Percentiles rank a stretch among this genome's conserved stretches.
phyloP scores from a whole-genome alignment of 1,140 invertebrate genomes.

The Drosophila teissieri region DNA sequence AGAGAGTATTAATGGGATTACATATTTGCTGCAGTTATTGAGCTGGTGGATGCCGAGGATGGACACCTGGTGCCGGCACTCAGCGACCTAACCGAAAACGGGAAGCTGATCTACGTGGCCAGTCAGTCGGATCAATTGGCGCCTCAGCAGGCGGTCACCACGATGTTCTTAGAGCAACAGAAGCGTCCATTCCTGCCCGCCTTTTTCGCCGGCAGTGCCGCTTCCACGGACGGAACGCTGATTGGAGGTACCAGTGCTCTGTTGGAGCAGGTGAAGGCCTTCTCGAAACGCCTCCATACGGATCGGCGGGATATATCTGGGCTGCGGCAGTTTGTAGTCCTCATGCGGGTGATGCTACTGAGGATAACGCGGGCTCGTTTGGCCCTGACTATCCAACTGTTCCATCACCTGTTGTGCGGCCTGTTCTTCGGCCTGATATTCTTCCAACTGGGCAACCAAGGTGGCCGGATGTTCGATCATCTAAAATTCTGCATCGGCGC shows the following conservation, averaged over 20 bases:
- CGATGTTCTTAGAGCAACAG: constrained; percentile 73
- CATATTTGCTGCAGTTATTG: constrained; percentile 81
- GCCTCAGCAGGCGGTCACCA: constrained; percentile 70
- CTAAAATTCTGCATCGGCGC: constrained; percentile 88
- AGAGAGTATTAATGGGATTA: no score
- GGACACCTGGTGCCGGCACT: constrained; percentile 73
- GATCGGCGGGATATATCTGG: constrained; percentile 65
- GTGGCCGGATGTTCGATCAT: constrained; percentile 88
- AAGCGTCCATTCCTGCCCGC: constrained; percentile 65
- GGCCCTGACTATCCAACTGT: constrained; percentile 86
- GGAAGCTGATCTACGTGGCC: constrained; percentile 83
- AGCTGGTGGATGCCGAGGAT: constrained; percentile 84
- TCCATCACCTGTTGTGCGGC: constrained; percentile 87
- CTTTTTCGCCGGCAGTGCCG: constrained; percentile 63
- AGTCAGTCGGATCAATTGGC: constrained; percentile 24
- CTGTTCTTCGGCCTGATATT: constrained; percentile 86
- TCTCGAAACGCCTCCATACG: constrained; percentile 55
- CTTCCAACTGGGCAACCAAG: constrained; percentile 87
- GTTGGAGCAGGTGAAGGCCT: constrained; percentile 73
- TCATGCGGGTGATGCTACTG: constrained; percentile 75
- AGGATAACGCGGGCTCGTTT: constrained; percentile 77
- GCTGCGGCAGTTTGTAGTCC: constrained; percentile 73
- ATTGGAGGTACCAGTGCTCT: constrained; percentile 70
- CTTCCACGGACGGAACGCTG: constrained; percentile 67
- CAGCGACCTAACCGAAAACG: constrained; percentile 85